Evolutionary conservation across 1,140 invertebrate species (phyloP), one percentile per base, ranked within the genome.

Genomic region (Lepidurus apus): DNA sequence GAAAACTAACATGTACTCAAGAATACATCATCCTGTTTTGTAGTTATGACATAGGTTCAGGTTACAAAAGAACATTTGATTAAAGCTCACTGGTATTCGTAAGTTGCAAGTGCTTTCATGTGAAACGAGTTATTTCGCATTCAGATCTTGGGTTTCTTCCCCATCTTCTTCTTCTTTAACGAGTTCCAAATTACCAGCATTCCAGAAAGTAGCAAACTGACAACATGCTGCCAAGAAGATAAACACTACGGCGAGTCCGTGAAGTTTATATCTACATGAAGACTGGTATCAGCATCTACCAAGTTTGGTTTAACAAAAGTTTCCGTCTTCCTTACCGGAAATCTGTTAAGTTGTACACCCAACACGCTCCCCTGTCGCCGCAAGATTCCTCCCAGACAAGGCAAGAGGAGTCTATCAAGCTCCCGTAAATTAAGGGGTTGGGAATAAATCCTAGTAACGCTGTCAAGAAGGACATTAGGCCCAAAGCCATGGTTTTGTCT

Each of bases 301-400:
- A 34, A 34, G 34, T 34, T 34, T 34, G 34, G 34, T 34, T 34
- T 34, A 34, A 34, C 34, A 34, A 34, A 34, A 34, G 34, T 34
- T 34, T 34, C 34, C 34, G 34, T 34, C 34, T 34, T 34, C 13
- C 17, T 75, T 78, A 80, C 45, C 85, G 81, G 77, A 85, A 84
- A 42, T 81, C 80, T 43, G 78, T 80, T 9, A 82, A 80, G 80
- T 86, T 82, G 77, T 86, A 85, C 3, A 85, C 74, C 43, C 84
- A 83, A 80, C 85, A 85, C 10, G 84, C 83, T 8, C 84, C 84
- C 17, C 26, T 79, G 26, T 81, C 80, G 2, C 82, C 83, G 80
- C 84, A 85, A 21, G 78, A 81, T 24, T 83, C 80, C 42, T 84
- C 82, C 85, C 85, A 85, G 17, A 84, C 83, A 3, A 84, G 76